Evolutionary conservation across 2,113 vertebrate genomes (phyloP).

Genomic region (Prolemur simus): DNA sequence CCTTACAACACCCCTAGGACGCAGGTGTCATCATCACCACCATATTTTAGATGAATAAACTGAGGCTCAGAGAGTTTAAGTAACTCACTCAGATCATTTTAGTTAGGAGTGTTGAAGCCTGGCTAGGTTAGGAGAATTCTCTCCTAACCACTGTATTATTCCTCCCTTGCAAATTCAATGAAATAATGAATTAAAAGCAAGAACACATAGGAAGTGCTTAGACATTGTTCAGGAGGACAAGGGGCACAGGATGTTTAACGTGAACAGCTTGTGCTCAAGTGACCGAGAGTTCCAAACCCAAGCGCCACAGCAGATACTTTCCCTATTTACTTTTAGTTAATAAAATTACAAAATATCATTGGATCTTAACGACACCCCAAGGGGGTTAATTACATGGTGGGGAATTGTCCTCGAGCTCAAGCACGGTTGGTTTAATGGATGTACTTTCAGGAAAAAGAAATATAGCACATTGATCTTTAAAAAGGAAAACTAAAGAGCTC

Average conservation of each 20-base stretch:
- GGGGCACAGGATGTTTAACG: fast-evolving
- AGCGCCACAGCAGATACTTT: not conserved
- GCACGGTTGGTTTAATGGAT: constrained; percentile 64
- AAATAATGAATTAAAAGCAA: not conserved
- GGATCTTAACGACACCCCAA: constrained; percentile 63
- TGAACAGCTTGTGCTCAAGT: not conserved
- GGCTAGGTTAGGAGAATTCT: not conserved
- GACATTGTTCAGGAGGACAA: fast-evolving
- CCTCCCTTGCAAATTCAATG: not conserved
- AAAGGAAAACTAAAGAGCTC: constrained; percentile 59
- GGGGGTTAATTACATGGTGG: constrained; percentile 69
- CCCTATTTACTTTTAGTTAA: constrained; percentile 54
- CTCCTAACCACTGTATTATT: not conserved
- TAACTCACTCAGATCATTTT: not conserved
- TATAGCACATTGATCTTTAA: constrained; percentile 59
- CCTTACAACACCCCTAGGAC: not conserved
- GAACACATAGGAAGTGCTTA: not conserved
- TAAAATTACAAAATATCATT: constrained; percentile 65
- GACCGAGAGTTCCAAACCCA: not conserved
- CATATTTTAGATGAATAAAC: not conserved
- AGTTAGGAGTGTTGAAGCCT: not conserved
- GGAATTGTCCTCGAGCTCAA: constrained; percentile 26
- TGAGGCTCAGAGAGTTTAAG: not conserved
- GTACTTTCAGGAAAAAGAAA: constrained; percentile 54
- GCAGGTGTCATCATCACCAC: no score